Evolutionary conservation across 2,113 vertebrate species (phyloP).

Genomic region (Gasterosteus aculeatus): DNA sequence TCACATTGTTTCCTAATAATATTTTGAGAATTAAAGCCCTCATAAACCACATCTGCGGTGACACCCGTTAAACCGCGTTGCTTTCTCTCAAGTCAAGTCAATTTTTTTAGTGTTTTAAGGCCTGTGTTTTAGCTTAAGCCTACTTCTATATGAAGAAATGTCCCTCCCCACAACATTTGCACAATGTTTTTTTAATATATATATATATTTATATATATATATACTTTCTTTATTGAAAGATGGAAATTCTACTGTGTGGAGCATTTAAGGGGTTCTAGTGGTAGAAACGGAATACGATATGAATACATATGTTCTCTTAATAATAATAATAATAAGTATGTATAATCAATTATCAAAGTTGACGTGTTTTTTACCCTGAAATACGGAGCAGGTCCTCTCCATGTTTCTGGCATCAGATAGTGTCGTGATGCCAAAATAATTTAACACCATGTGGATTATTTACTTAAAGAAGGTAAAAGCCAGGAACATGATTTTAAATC

Average conservation of each 20-base stretch:
- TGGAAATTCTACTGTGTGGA: too few species aligned
- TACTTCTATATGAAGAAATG: not conserved
- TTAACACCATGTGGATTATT: not conserved
- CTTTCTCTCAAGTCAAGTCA: not conserved
- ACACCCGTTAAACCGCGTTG: not conserved
- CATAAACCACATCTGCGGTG: not conserved
- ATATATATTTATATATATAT: not conserved
- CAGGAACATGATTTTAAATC: not conserved
- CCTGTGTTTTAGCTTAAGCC: not conserved
- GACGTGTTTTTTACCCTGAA: too few species aligned
- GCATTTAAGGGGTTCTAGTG: too few species aligned
- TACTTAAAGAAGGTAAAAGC: not conserved
- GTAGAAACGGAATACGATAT: too few species aligned
- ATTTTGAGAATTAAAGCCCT: not conserved
- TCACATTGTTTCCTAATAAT: not conserved
- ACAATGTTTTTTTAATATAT: not conserved
- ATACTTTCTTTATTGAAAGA: not conserved
- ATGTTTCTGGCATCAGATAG: too few species aligned
- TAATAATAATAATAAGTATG: too few species aligned
- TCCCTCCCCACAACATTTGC: not conserved
- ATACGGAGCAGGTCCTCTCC: too few species aligned
- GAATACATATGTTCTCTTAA: too few species aligned
- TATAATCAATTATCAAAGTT: not conserved
- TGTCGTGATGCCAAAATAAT: not conserved
- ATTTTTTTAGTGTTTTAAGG: not conserved